Evolutionary conservation across 2,113 vertebrate genomes (phyloP).

Genomic region (Lagopus leucura): DNA sequence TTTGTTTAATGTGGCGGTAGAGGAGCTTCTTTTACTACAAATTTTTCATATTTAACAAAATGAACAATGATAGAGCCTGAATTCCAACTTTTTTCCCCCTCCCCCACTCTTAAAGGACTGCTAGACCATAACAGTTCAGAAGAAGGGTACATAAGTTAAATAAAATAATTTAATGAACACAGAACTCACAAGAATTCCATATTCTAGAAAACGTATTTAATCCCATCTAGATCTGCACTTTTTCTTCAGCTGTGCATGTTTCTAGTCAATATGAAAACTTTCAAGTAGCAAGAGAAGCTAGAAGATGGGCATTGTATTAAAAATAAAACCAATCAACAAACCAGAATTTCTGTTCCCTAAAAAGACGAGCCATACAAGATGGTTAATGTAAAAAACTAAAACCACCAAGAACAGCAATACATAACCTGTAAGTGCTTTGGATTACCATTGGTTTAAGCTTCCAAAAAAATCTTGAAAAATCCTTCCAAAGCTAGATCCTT

Average conservation of each 20-base stretch:
- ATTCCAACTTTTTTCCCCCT: neutral
- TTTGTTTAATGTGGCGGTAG: neutral
- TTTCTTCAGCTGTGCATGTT: neutral
- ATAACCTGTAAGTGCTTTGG: neutral
- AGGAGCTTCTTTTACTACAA: neutral
- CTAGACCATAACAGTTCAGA: neutral
- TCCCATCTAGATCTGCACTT: neutral
- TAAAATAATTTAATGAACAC: neutral
- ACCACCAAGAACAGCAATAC: neutral
- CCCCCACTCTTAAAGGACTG: neutral
- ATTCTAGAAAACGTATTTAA: neutral
- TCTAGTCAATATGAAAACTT: neutral
- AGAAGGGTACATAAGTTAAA: neutral
- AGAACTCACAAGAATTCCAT: neutral
- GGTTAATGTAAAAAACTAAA: neutral
- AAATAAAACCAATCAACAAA: neutral
- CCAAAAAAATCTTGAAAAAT: neutral
- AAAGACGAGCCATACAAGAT: neutral
- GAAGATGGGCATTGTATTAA: neutral
- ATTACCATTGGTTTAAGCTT: neutral
- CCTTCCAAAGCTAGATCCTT: neutral
- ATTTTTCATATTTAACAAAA: neutral
- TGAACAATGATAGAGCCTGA: too few species aligned
- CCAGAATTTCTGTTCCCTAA: too few species aligned
- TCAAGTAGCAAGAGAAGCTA: neutral